Conservation (phyloP, 2,888 invertebrate species). For the Eupithecia exiguata region DNA sequence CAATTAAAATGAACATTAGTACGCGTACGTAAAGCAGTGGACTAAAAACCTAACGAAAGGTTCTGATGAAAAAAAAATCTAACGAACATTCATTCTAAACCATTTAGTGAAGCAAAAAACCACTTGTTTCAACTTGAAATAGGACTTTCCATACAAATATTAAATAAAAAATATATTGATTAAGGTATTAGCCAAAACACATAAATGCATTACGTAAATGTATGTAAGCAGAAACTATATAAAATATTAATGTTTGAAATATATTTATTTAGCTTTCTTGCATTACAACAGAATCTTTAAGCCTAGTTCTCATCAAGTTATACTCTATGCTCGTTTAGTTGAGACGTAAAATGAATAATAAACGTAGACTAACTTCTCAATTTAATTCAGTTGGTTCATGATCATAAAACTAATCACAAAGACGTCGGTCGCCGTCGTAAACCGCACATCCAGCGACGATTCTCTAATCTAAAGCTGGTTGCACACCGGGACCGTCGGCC, state of each 20-base stretch:
- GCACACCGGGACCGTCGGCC: too few relatives aligned
- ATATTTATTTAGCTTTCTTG: too few relatives aligned
- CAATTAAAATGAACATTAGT: too few relatives aligned
- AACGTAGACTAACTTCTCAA: background rate
- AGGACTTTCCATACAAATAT: background rate
- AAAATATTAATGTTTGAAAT: too few relatives aligned
- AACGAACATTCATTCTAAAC: too few relatives aligned
- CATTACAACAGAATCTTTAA: too few relatives aligned
- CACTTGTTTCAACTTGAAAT: background rate
- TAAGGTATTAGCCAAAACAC: background rate
- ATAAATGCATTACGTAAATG: too few relatives aligned
- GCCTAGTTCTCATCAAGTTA: background rate
- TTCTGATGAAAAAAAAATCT: too few relatives aligned
- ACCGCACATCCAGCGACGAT: background rate
- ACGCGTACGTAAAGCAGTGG: too few relatives aligned
- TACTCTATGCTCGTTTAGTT: background rate
- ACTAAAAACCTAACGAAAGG: too few relatives aligned
- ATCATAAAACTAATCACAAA: background rate
- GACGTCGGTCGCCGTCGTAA: background rate
- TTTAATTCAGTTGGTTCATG: background rate
- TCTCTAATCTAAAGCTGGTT: background rate
- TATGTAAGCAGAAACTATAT: too few relatives aligned
- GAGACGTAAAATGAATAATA: background rate
- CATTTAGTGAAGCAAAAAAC: too few relatives aligned
- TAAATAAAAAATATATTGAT: background rate